Evolutionary conservation across 2,113 vertebrate genomes (phyloP).

Genomic region (Ciconia maguari): DNA sequence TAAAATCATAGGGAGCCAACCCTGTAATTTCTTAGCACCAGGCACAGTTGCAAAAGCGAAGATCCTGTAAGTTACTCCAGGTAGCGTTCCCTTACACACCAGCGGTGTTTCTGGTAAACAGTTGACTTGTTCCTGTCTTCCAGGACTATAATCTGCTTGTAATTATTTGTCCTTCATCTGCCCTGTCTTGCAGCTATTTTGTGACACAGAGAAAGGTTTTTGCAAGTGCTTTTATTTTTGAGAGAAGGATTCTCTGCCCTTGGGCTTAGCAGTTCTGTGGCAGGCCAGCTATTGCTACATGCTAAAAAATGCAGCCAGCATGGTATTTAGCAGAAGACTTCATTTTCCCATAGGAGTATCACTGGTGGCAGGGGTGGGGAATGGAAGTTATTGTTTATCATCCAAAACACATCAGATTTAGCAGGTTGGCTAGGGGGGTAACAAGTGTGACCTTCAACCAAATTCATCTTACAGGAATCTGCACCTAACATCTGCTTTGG

Average conservation of each 20-base stretch:
- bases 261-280: not conserved
- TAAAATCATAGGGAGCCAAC: slow-evolving; percentile 41
- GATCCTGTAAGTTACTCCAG: not conserved
- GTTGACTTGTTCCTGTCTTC: not conserved
- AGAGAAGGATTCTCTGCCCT: slow-evolving; percentile 2
- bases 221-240: not conserved
- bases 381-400: not conserved
- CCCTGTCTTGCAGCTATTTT: slow-evolving; percentile 6
- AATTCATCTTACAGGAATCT: not conserved
- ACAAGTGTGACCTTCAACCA: not conserved
- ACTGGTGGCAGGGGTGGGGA: not conserved
- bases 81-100: not conserved
- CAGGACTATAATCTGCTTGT: slow-evolving; percentile 13
- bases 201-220: not conserved
- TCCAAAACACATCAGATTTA: not conserved
- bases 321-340: not conserved
- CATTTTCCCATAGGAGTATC: not conserved
- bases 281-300: not conserved
- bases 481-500: slow-evolving; percentile 18
- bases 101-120: not conserved
- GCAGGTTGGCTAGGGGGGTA: not conserved
- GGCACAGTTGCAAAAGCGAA: not conserved
- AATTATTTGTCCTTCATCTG: slow-evolving; percentile 29
- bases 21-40: slow-evolving; percentile 35
- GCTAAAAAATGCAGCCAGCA: not conserved